Evolutionary conservation across 2,888 invertebrate genomes (phyloP).

Genomic region (Drosophila birchii): DNA sequence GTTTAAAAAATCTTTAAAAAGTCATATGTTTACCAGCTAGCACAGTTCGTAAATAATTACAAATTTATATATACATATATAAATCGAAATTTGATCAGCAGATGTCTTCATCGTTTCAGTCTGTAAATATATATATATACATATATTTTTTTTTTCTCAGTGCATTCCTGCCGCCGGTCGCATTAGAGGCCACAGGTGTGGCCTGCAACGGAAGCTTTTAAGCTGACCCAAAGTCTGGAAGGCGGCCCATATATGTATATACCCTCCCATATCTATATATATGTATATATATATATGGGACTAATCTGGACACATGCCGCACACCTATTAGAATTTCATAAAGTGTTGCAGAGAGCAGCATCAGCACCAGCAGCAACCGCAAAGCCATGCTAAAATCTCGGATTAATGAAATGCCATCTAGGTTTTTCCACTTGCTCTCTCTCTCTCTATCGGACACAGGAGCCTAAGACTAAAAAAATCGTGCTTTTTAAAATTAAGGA

Average conservation of each 20-base stretch:
- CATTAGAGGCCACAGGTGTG: conserved; percentile 45
- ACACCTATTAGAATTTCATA: conserved; percentile 43
- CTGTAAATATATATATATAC: background rate
- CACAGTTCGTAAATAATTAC: background rate
- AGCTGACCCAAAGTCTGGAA: conserved; percentile 37
- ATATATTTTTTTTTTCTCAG: conserved; percentile 8
- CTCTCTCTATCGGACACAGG: too few species aligned
- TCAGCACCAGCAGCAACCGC: background rate
- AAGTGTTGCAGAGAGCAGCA: conserved; percentile 33
- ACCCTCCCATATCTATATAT: background rate
- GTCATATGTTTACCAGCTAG: background rate
- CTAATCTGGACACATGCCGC: conserved; percentile 39
- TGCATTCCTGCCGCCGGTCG: conserved; percentile 3
- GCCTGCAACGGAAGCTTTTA: conserved; percentile 42
- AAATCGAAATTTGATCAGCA: conserved; percentile 1
- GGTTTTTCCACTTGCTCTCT: background rate
- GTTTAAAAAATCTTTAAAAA: background rate
- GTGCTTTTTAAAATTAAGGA: background rate
- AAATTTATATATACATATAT: background rate
- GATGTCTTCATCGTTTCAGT: background rate
- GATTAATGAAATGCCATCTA: conserved; percentile 22
- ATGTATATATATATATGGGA: background rate
- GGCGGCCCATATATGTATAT: background rate
- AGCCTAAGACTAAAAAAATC: background rate
- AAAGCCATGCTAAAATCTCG: conserved; percentile 37